Percentiles rank a stretch among this genome's conserved stretches.
Evolutionary conservation across 2,113 vertebrate genomes (phyloP).

Genomic region (Rynchops niger): DNA sequence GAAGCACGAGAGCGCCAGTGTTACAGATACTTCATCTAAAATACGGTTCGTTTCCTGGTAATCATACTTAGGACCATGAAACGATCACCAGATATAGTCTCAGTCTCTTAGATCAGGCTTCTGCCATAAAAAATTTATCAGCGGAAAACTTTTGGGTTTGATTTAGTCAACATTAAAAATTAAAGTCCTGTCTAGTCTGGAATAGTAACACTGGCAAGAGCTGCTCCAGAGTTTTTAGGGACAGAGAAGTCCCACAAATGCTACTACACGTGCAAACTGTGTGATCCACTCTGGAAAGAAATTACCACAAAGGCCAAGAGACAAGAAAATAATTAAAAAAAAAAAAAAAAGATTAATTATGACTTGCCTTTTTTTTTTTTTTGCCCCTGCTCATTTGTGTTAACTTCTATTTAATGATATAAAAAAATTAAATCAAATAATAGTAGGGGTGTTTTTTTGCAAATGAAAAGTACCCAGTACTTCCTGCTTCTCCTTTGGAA

Average conservation of each 20-base stretch:
- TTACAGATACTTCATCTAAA: neutral
- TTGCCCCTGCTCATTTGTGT: neutral
- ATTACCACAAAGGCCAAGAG: neutral
- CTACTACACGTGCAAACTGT: neutral
- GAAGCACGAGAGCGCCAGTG: neutral
- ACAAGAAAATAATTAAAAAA: neutral
- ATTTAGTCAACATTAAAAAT: constrained; percentile 5
- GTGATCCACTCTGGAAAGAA: neutral
- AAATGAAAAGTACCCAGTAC: neutral
- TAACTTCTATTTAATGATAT: neutral
- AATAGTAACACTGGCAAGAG: neutral
- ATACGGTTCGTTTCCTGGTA: neutral
- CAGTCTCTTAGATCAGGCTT: neutral
- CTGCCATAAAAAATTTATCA: neutral
- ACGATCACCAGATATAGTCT: neutral
- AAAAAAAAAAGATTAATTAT: neutral
- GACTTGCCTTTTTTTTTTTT: neutral
- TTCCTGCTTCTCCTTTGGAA: neutral
- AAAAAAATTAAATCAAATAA: neutral
- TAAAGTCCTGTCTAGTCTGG: neutral
- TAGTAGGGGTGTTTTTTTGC: neutral
- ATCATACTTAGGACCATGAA: neutral
- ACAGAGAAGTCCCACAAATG: neutral
- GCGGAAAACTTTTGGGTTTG: neutral
- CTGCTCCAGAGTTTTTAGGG: neutral